phyloP scores from a whole-genome alignment of 1,140 invertebrate genomes.

The Papilio xuthus region DNA sequence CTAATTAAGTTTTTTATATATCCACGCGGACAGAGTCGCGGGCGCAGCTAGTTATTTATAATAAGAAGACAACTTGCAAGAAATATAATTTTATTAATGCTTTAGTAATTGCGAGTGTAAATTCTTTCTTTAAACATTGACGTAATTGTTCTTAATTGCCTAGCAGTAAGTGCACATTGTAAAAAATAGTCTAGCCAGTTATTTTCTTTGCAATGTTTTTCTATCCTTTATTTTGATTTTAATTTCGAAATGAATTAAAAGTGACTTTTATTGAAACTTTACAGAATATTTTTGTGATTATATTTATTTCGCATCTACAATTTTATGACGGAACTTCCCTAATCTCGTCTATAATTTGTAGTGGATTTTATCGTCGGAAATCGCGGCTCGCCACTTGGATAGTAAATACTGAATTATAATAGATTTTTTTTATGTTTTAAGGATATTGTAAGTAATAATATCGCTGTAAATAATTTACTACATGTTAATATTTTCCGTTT shows the following conservation, averaged over 20 bases:
- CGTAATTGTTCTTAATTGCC: background rate
- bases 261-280: background rate
- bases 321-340: constrained; percentile 6
- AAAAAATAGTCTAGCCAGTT: background rate
- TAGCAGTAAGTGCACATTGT: background rate
- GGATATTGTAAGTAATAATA: background rate
- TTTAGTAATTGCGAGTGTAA: constrained; percentile 14
- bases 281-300: background rate
- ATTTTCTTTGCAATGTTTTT: background rate
- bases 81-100: constrained; percentile 5
- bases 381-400: background rate
- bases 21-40: no score
- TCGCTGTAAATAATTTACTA: background rate
- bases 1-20: no score
- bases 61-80: background rate
- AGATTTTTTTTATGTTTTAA: constrained; percentile 15
- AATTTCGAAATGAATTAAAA: background rate
- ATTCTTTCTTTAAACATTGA: background rate
- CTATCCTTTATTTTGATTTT: background rate
- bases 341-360: background rate
- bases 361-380: constrained; percentile 18
- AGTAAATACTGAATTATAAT: constrained; percentile 6
- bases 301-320: background rate
- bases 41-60: no score
- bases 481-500: background rate